A percentile compares a stretch with the other conserved stretches of the same genome.
Evolutionary conservation across 2,888 invertebrate species (phyloP).

Genomic region (Torymus tubicola): DNA sequence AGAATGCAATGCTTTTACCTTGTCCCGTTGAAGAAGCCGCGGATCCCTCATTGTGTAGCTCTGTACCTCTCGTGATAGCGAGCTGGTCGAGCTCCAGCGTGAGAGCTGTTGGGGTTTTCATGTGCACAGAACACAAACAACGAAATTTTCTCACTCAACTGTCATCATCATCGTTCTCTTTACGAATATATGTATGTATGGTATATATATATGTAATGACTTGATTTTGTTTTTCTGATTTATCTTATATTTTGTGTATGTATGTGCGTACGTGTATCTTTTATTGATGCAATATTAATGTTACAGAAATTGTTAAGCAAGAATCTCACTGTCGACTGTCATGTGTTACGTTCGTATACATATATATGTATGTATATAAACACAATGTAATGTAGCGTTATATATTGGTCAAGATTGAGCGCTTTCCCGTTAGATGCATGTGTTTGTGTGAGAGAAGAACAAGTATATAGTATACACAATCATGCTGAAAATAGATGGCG

Average conservation of each 20-base stretch:
- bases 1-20: slow-evolving; percentile 69
- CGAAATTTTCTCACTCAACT: slow-evolving; percentile 63
- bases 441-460: background rate
- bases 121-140: slow-evolving; percentile 76
- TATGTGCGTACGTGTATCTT: no score
- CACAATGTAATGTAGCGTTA: no score
- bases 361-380: no score
- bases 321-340: no score
- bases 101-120: slow-evolving; percentile 78
- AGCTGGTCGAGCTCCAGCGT: slow-evolving; percentile 82
- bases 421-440: slow-evolving; percentile 4
- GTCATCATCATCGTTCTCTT: no score
- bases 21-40: slow-evolving; percentile 74
- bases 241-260: background rate
- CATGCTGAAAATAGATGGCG: slow-evolving; percentile 19
- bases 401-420: background rate
- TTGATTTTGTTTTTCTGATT: slow-evolving; percentile 14
- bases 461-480: slow-evolving; percentile 7
- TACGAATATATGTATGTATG: no score
- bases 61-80: slow-evolving; percentile 81
- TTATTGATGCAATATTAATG: no score
- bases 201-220: no score
- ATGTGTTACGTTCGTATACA: no score
- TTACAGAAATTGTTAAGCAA: no score
- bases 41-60: slow-evolving; percentile 79